Evolutionary conservation across 2,797 vertebrate species (phyloP).

Genomic region (Fistularia tabacaria): DNA sequence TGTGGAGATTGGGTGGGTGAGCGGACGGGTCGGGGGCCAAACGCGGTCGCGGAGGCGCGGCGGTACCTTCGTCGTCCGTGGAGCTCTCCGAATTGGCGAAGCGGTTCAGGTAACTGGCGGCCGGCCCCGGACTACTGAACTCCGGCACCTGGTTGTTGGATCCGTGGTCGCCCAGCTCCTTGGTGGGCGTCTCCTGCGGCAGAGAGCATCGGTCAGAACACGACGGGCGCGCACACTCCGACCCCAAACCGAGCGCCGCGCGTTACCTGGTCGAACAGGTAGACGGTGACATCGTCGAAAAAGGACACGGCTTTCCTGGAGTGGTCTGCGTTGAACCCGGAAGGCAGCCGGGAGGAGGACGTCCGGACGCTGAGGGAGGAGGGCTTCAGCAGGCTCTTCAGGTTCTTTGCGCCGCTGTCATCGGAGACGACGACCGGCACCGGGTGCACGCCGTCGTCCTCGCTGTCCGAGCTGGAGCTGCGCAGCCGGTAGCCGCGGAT

Average conservation of each 20-base stretch:
- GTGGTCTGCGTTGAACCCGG: constrained; percentile 35
- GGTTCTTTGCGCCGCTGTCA: constrained; percentile 69
- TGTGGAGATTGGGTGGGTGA: constrained; percentile 36
- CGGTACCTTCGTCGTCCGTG: constrained; percentile 95
- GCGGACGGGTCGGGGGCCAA: not conserved
- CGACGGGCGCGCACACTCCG: not conserved
- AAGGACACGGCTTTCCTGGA: constrained; percentile 89
- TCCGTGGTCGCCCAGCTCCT: constrained; percentile 85
- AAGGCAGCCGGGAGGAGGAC: constrained; percentile 40
- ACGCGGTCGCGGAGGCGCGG: not conserved
- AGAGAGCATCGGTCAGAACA: not conserved
- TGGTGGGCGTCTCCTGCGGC: constrained; percentile 92
- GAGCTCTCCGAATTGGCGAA: constrained; percentile 95
- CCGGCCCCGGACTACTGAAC: constrained; percentile 68
- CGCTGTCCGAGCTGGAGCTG: constrained; percentile 91
- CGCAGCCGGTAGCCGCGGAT: constrained; percentile 83
- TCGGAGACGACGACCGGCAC: constrained; percentile 87
- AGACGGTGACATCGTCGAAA: constrained; percentile 97
- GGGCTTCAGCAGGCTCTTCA: constrained; percentile 89
- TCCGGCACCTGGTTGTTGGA: constrained; percentile 74
- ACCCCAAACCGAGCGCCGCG: not conserved
- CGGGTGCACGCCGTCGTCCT: constrained; percentile 77
- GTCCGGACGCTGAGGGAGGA: constrained; percentile 36
- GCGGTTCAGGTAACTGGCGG: constrained; percentile 81
- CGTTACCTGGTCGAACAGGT: constrained; percentile 92